Base-by-base conservation (phyloP, 2,113 vertebrate species). In the Sterrhoptilus dennistouni region DNA sequence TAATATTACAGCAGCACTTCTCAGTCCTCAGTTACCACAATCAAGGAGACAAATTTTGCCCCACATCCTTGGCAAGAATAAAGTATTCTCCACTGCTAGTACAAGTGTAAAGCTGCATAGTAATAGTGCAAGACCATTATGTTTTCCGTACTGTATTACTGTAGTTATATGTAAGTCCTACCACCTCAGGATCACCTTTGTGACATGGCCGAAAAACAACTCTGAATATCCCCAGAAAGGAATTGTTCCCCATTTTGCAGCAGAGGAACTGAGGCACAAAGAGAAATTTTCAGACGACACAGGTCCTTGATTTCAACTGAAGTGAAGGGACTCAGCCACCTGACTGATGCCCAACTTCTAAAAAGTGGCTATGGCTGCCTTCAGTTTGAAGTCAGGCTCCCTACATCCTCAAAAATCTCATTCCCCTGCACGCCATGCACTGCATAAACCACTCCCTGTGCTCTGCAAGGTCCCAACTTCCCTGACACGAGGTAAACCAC, bases 281-380 rank as follows among this genome's bases (percentile, higher is more conserved):
- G 22, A 68, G 16, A 23, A 44, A 11, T 31, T 87, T 82, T 60
- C 56, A 74, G 28, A 54, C 7, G 6, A 79, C 42, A n/a, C 15
- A 56, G 19, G 44, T 38, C 21, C 27, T n/a, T 9, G 5, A n/a
- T 59, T 75, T 79, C 54, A 54, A 57, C 1, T 24, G 38, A 76
- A 80, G 40, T 13, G 1, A 3, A 15, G 31, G 14, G 22, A 64
- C 35, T 66, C 0, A 0, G 9, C 28, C 49, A 44, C 10, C 11
- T 40, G 33, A 85, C 18, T 15, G 24, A 80, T 14, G 38, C 5
- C 35, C 11, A 14, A 7, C 35, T 54, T 50, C 9, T 35, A 40
- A 47, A 28, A 35, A 6, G 31, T 22, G 56, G 27, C 49, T 76
- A 11, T 10, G 40, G 50, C 42, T 59, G 29, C 33, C 20, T 11